Evolutionary conservation across 2,113 vertebrate genomes (phyloP).

Genomic region (Megaceryle maxima): DNA sequence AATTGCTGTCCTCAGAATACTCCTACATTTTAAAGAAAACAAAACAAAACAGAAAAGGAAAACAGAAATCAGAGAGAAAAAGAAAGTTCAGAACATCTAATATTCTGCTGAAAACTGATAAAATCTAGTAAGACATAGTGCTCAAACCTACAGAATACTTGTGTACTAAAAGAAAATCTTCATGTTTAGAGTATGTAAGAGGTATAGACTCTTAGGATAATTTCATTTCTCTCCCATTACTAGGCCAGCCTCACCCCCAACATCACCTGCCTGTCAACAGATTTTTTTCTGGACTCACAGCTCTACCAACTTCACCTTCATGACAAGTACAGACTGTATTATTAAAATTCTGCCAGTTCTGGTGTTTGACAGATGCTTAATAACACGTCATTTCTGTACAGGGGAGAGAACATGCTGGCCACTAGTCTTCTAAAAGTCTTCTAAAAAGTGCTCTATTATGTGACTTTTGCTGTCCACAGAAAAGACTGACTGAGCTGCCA

Average conservation of each 20-base stretch:
- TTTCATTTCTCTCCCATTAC: not conserved
- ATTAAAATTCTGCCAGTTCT: not conserved
- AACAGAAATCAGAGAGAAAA: not conserved
- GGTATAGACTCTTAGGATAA: rapidly evolving
- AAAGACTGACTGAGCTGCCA: not conserved
- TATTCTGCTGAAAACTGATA: not conserved
- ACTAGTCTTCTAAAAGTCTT: not conserved
- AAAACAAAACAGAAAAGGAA: not conserved
- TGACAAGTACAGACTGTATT: not conserved
- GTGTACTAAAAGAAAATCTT: not conserved
- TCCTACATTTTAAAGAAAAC: constrained; percentile 77
- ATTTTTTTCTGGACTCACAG: not conserved
- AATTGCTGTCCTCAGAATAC: constrained; percentile 99
- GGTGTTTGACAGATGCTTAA: not conserved
- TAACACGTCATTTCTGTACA: not conserved
- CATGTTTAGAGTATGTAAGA: not conserved
- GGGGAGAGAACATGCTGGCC: not conserved
- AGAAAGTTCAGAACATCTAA: not conserved
- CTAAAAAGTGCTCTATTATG: not conserved
- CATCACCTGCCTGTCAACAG: not conserved
- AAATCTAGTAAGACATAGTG: not conserved
- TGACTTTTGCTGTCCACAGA: not conserved
- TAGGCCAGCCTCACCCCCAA: not conserved
- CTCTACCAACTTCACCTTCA: not conserved
- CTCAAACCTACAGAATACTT: rapidly evolving